Conservation (phyloP, 2,797 vertebrate genomes). For the Clarias laeviceps region DNA sequence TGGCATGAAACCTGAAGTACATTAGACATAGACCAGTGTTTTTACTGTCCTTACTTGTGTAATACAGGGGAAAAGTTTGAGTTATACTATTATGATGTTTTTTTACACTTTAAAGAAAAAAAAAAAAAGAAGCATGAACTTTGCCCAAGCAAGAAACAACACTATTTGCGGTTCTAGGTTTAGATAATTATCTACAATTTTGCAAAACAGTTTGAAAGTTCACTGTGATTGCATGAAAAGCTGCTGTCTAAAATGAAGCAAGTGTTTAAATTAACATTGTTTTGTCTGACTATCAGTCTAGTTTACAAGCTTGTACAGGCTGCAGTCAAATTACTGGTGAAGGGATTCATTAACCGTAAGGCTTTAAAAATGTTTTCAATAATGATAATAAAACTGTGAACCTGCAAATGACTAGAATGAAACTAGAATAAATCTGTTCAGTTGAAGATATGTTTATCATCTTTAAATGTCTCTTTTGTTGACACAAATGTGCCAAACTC, state of each 20-base stretch:
- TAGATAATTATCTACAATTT: not conserved
- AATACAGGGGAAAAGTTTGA: not conserved
- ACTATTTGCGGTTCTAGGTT: not conserved
- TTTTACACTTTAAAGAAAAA: not conserved
- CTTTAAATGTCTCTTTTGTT: not conserved
- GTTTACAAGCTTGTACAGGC: not conserved
- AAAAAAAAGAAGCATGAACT: not conserved
- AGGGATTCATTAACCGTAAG: not conserved
- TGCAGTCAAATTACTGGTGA: not conserved
- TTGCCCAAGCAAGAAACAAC: not conserved
- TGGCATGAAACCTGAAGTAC: not conserved
- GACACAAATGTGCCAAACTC: not conserved
- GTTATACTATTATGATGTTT: not conserved
- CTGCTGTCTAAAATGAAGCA: not conserved
- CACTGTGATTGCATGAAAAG: too few species aligned
- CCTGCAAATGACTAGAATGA: not conserved
- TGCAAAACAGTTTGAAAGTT: not conserved
- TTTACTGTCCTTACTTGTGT: not conserved
- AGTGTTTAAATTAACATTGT: not conserved
- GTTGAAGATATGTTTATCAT: not conserved
- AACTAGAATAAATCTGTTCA: not conserved
- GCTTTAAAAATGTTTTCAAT: not conserved
- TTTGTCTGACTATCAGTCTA: not conserved
- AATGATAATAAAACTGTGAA: not conserved
- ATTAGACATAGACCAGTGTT: not conserved